These are phyloP conservation scores for Agrotis segetum DNA, from an alignment of 2,888 invertebrate genomes.

Conservation along the genomic window DNA sequence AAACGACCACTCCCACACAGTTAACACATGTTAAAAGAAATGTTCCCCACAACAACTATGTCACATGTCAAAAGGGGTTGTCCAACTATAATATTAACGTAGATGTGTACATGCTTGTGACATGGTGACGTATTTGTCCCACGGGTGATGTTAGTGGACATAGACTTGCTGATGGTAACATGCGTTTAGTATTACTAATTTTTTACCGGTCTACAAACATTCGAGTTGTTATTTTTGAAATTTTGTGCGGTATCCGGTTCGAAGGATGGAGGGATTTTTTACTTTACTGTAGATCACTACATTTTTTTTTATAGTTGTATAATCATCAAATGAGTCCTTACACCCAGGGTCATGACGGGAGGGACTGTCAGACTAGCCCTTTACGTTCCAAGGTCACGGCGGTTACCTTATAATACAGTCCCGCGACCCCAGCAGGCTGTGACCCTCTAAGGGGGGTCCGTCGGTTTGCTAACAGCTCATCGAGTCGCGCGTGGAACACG, in stretches of 20 bases:
- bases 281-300: no score
- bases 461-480: no score
- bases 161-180: conserved; percentile 29
- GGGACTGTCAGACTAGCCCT: no score
- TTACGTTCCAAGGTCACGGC: no score
- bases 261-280: no score
- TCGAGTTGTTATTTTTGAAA: background rate
- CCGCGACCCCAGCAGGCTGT: no score
- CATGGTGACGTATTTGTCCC: conserved; percentile 62
- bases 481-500: no score
- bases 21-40: conserved; percentile 19
- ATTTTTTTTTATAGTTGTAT: no score
- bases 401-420: no score
- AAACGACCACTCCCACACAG: background rate
- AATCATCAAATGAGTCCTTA: no score
- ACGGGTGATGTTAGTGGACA: conserved; percentile 48
- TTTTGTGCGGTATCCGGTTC: conserved; percentile 13
- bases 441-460: no score
- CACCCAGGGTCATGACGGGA: no score
- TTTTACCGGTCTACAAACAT: conserved; percentile 22
- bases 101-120: conserved; percentile 46
- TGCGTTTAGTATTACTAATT: conserved; percentile 40
- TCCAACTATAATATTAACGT: conserved; percentile 58
- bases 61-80: conserved; percentile 27
- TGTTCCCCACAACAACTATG: conserved; percentile 11